These are phyloP conservation scores for Ammospiza nelsoni DNA, from an alignment of 2,113 vertebrate genomes.

Conservation along the genomic window DNA sequence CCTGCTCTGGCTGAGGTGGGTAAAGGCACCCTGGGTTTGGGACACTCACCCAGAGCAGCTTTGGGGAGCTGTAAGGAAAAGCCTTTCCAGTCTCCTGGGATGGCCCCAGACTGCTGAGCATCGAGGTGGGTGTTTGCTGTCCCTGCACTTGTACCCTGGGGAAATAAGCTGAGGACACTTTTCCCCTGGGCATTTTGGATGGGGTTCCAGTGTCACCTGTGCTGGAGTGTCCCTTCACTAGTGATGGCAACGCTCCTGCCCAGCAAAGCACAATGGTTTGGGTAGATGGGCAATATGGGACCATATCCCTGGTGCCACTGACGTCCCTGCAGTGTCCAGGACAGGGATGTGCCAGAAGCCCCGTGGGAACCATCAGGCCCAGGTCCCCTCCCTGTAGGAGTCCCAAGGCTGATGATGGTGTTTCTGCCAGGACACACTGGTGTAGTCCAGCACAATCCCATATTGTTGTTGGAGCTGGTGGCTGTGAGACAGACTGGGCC, in stretches of 20 bases:
- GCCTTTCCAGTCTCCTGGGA: background rate
- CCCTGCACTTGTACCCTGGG: rapidly evolving
- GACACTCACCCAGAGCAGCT: background rate
- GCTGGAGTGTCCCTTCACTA: background rate
- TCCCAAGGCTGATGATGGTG: background rate
- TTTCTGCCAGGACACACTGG: background rate
- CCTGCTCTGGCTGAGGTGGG: background rate
- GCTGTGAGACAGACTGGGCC: background rate
- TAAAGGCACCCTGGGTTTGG: background rate
- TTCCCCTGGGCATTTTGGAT: background rate
- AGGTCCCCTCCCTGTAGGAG: rapidly evolving
- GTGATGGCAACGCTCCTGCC: rapidly evolving
- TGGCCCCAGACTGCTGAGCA: background rate
- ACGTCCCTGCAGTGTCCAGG: background rate
- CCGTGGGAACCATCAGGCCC: background rate
- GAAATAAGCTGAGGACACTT: background rate
- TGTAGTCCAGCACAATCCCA: background rate
- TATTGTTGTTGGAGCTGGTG: rapidly evolving
- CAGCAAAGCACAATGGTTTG: rapidly evolving
- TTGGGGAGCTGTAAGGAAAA: background rate
- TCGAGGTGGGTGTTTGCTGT: background rate
- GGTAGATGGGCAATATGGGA: background rate
- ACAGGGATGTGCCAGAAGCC: background rate
- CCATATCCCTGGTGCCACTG: background rate
- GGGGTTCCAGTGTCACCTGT: background rate